Evolutionary conservation across 2,113 vertebrate genomes (phyloP).

Genomic region (Thalassoma bifasciatum): DNA sequence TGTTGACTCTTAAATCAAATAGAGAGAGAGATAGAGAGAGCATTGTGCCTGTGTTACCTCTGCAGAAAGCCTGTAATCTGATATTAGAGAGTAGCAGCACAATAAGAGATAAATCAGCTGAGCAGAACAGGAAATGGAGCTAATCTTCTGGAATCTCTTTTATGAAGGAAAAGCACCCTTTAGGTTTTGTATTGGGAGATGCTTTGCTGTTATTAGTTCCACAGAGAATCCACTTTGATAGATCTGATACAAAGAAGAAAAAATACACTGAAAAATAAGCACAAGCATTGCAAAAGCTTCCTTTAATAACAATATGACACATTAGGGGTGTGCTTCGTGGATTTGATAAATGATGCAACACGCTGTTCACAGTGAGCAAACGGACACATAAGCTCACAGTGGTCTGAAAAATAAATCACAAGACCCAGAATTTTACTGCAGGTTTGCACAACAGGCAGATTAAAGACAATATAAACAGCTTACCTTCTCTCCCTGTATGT

Average conservation of each 20-base stretch:
- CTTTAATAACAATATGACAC: conserved; percentile 19
- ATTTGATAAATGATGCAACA: conserved; percentile 14
- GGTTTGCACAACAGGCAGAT: conserved; percentile 13
- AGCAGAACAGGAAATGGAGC: conserved; percentile 40
- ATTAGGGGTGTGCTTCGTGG: background rate
- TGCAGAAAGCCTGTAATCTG: conserved; percentile 36
- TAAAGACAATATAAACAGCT: conserved; percentile 28
- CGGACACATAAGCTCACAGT: background rate
- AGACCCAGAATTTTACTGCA: background rate
- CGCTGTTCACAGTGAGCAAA: background rate
- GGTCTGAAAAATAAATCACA: background rate
- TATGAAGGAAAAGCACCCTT: conserved; percentile 28
- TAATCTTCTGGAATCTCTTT: conserved; percentile 43
- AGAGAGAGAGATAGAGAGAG: background rate
- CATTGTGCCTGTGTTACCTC: background rate
- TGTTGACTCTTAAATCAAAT: conserved; percentile 10
- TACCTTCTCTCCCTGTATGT: too few relatives aligned
- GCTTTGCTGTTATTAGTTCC: background rate
- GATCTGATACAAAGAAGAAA: too few relatives aligned
- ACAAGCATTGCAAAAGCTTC: background rate
- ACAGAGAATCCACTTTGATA: too few relatives aligned
- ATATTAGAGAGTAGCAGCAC: conserved; percentile 34
- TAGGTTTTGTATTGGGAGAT: conserved; percentile 36
- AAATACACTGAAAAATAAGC: too few relatives aligned
- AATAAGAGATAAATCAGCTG: conserved; percentile 45